A percentile compares a stretch with the other conserved stretches of the same genome.
phyloP scores from a whole-genome alignment of 2,888 invertebrate genomes.

The Portevinia maculata region DNA sequence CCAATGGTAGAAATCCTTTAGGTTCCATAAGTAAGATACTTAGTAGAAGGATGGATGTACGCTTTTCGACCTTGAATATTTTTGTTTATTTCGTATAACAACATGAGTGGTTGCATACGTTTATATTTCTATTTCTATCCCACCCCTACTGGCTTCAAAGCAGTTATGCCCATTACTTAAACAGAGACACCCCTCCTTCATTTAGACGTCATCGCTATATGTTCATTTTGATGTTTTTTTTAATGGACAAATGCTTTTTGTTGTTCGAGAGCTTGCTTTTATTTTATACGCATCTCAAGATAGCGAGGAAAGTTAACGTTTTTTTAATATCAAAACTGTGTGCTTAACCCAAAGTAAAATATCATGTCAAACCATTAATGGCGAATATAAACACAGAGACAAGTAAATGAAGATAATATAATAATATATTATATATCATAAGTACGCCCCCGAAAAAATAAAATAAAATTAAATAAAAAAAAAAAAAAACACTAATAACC shows the following conservation, averaged over 20 bases:
- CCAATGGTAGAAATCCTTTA: too few species aligned
- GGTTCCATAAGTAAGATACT: too few species aligned
- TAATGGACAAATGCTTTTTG: slow-evolving; percentile 44
- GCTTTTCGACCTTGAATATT: too few species aligned
- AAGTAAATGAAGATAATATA: background rate
- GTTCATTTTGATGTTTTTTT: too few species aligned
- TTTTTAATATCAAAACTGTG: slow-evolving; percentile 41
- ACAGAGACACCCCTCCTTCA: too few species aligned
- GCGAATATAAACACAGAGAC: slow-evolving; percentile 8
- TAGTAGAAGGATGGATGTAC: too few species aligned
- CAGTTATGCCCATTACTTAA: too few species aligned
- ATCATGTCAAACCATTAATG: slow-evolving; percentile 58
- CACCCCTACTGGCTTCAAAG: too few species aligned
- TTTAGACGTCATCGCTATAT: too few species aligned
- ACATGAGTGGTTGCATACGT: too few species aligned
- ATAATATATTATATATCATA: slow-evolving; percentile 3
- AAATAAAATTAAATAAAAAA: background rate
- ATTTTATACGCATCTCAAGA: slow-evolving; percentile 10
- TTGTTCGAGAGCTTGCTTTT: slow-evolving; percentile 22
- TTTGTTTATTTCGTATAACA: too few species aligned
- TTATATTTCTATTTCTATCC: too few species aligned
- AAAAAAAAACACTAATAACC: slow-evolving; percentile 1
- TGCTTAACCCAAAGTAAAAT: slow-evolving; percentile 61
- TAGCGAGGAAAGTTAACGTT: slow-evolving; percentile 16
- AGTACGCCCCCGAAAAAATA: slow-evolving; percentile 29